Evolutionary conservation across 2,797 vertebrate species (phyloP), one percentile per base, ranked within the genome.

Genomic region (Xiphophorus birchmanni): DNA sequence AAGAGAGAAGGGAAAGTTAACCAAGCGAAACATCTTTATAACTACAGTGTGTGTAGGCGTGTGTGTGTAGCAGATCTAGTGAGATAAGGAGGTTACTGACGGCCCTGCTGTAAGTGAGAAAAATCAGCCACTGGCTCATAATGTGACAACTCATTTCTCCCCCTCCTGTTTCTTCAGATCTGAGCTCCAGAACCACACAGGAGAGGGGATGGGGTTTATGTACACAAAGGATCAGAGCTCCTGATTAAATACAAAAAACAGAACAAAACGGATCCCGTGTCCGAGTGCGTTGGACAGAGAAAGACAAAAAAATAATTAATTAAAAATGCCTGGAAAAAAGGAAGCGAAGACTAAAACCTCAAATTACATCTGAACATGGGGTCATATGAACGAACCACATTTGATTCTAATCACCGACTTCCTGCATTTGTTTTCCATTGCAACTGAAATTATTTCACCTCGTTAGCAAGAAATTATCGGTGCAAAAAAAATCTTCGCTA

Each of bases 111-210:
- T 82, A 83, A 90, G 80, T 42, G 42, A 87, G 75, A 90, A 10
- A 17, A 77, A 77, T 77, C 50, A 74, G 84, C 78, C 52, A 54
- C 52, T 80, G 48, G 45, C 37, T 71, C 75, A 85, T 42, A 81
- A 86, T 45, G 77, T 21, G 50, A n/a, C 42, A 0, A 23, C 73
- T 84, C 50, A 0, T 67, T 85, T 87, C 71, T 58, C 58, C 52
- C 71, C 29, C 60, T n/a, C 40, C 26, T 23, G 29, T 17, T 71
- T 71, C 65, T 17, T 77, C 63, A 77, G 40, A 82, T 82, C 84
- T 87, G 82, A 73, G 67, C 54, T 80, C 47, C 86, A 85, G 84
- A 89, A 78, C 73, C 79, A 87, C 76, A 81, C 77, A 78, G 73
- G 45, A 78, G 78, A 78, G 76, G 83, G 77, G 88, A 83, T 71